A percentile compares a stretch with the other conserved stretches of the same genome.
Conservation (phyloP, 2,888 invertebrate species). For the Halocaridina rubra region DNA sequence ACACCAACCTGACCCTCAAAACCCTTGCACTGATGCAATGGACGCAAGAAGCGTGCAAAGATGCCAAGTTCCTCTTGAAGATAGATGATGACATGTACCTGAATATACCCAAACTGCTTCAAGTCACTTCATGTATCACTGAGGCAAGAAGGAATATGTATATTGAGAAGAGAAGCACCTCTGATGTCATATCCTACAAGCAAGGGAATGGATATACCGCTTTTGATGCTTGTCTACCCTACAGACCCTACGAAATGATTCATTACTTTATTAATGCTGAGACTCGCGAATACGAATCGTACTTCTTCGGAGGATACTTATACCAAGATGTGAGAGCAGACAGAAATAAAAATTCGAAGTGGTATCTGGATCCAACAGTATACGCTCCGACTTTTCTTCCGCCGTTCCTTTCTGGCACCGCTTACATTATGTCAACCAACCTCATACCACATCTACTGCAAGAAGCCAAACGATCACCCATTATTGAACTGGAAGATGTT, state of each 20-base stretch:
- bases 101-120: neutral
- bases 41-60: neutral
- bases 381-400: slow-evolving; percentile 65
- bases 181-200: too few relatives aligned
- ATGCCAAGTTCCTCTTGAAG: slow-evolving; percentile 19
- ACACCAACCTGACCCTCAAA: slow-evolving; percentile 42
- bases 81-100: slow-evolving; percentile 37
- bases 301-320: slow-evolving; percentile 66
- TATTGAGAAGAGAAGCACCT: neutral
- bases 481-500: slow-evolving; percentile 67
- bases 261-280: slow-evolving; percentile 20
- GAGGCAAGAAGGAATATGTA: slow-evolving; percentile 4
- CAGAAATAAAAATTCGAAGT: slow-evolving; percentile 66
- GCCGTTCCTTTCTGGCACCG: slow-evolving; percentile 66
- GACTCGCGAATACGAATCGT: slow-evolving; percentile 31
- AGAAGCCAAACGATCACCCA: slow-evolving; percentile 64
- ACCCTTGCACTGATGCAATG: slow-evolving; percentile 16
- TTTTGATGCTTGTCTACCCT: neutral
- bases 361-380: slow-evolving; percentile 66
- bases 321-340: slow-evolving; percentile 65
- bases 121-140: neutral
- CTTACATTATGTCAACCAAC: slow-evolving; percentile 66
- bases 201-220: neutral
- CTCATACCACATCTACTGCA: slow-evolving; percentile 65
- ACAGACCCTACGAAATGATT: neutral